Base-by-base conservation (phyloP, 1,140 invertebrate species). In the Solenopsis fugax region DNA sequence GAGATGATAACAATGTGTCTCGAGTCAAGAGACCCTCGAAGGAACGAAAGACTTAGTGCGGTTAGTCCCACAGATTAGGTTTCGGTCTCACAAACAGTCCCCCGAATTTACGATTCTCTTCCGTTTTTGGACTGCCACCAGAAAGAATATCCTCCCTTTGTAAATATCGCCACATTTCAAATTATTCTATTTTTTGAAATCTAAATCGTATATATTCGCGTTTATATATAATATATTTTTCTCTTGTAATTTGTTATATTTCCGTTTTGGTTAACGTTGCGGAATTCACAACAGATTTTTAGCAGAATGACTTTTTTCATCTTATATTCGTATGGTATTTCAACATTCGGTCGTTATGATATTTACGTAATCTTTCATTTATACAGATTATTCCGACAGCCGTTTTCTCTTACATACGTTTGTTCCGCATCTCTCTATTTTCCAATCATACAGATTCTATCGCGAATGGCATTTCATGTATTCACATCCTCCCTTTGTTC, bases 11-110 rank as follows among this genome's bases (percentile, higher is more conserved):
- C 92, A 94, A 93, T 93, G 78, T 80, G 86, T 89, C 86, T 81
- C 92, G 91, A 93, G 93, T 93, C 93, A 93, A 94, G 92, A 90
- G 91, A 92, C 86, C 85, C 87, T 90, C 80, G 86, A 86, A 73
- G 48, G 77, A 86, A 50, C 72, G 84, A 87, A 86, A 87, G 78
- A 92, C 85, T 76, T 56, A 12, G n/a, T 67, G 78, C 29, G 80
- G 72, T 86, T 92, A 93, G 93, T 93, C 71, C 90, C 65, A 87
- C 91, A 92, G 90, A 92, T 90, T 89, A 88, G 62, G 72, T 85
- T 76, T 82, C 67, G 77, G 65, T 80, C 76, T 90, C 88, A 65
- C 18, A 73, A 58, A 62, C 13, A 54, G 56, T 24, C 80, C 65
- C 48, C 72, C 12, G 58, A 69, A 60, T 82, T 41, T 58, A 58